These are phyloP conservation scores for Otocyon megalotis DNA, from an alignment of 2,113 vertebrate species.

Conservation along the genomic window DNA sequence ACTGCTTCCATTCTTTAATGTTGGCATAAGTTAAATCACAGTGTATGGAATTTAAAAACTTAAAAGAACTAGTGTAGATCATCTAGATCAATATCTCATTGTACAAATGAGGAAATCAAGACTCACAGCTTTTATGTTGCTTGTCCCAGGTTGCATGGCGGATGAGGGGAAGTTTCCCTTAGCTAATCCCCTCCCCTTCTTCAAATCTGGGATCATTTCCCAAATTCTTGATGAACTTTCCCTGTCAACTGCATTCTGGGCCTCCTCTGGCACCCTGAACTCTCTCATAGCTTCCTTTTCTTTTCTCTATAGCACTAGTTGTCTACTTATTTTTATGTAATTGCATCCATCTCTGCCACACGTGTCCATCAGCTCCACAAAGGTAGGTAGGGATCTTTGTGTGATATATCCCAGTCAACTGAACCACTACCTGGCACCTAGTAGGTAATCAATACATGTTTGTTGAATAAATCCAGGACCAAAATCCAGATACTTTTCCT, in stretches of 20 bases:
- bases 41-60: neutral
- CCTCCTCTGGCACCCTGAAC: rapidly evolving
- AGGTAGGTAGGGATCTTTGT: neutral
- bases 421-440: neutral
- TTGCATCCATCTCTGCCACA: neutral
- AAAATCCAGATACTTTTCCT: neutral
- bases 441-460: neutral
- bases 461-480: neutral
- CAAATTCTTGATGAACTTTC: neutral
- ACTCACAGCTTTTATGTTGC: neutral
- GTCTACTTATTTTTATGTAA: neutral
- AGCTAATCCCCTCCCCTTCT: neutral
- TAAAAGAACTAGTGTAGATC: neutral
- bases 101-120: neutral
- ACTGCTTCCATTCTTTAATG: neutral
- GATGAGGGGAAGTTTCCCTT: neutral
- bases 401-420: neutral
- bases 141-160: neutral
- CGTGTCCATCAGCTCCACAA: neutral
- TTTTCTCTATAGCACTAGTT: neutral
- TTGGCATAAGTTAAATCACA: neutral
- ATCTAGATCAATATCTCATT: neutral
- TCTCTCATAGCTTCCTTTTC: neutral
- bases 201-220: neutral
- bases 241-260: neutral